Percentiles rank a stretch among this genome's conserved stretches.
These are phyloP conservation scores for Phoxinus dragarum DNA, from an alignment of 2,797 vertebrate genomes.

Conservation along the genomic window DNA sequence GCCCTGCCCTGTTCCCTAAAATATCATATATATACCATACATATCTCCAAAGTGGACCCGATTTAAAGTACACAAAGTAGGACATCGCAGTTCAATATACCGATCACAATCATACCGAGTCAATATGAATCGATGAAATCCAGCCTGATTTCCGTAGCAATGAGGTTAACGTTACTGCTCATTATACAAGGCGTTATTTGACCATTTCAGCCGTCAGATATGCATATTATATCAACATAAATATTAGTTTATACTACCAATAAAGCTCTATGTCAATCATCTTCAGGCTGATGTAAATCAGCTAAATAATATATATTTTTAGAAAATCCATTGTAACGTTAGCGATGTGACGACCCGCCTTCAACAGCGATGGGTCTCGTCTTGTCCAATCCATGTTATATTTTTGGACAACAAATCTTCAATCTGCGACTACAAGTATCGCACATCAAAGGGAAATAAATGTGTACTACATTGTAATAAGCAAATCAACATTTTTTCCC, in stretches of 20 bases:
- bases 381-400: background rate
- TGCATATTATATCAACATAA: background rate
- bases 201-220: background rate
- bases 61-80: background rate
- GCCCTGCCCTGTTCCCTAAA: slow-evolving; percentile 30
- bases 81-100: background rate
- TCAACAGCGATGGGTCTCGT: slow-evolving; percentile 11
- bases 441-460: background rate
- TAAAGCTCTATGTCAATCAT: background rate
- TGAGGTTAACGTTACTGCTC: background rate
- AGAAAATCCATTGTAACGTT: background rate
- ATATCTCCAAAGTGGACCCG: background rate
- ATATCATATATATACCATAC: background rate
- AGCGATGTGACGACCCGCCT: slow-evolving; percentile 16
- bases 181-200: background rate
- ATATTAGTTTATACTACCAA: background rate
- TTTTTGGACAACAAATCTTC: background rate
- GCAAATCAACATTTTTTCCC: slow-evolving; percentile 4
- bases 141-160: slow-evolving; percentile 35
- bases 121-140: slow-evolving; percentile 17
- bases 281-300: background rate
- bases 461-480: slow-evolving; percentile 22
- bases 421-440: background rate
- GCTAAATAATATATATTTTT: background rate
- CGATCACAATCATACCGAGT: slow-evolving; percentile 4